These are phyloP conservation scores for Ahaetulla prasina DNA, from an alignment of 2,113 vertebrate species.

Conservation along the genomic window DNA sequence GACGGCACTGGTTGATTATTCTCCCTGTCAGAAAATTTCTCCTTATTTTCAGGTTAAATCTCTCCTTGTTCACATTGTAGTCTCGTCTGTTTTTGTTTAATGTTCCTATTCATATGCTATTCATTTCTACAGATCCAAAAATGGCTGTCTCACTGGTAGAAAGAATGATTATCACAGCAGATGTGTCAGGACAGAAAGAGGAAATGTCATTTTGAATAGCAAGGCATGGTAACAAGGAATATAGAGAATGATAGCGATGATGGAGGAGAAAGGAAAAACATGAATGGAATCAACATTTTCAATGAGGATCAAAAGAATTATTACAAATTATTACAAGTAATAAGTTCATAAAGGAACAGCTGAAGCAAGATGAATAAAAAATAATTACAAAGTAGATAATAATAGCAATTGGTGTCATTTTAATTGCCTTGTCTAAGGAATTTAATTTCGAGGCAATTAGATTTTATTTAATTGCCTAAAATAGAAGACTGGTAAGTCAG, in stretches of 20 bases:
- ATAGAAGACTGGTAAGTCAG: slow-evolving; percentile 35
- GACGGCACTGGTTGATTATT: no score
- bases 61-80: neutral
- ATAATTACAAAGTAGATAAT: slow-evolving; percentile 12
- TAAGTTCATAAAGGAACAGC: slow-evolving; percentile 9
- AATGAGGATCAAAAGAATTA: neutral
- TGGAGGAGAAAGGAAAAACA: neutral
- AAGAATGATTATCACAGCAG: slow-evolving; percentile 7
- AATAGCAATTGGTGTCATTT: slow-evolving; percentile 15
- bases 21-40: no score
- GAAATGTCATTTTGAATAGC: neutral
- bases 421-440: slow-evolving; percentile 18
- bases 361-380: slow-evolving; percentile 41
- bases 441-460: slow-evolving; percentile 34
- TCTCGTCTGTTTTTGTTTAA: neutral
- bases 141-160: neutral
- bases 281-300: neutral
- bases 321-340: slow-evolving; percentile 17
- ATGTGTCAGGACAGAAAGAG: slow-evolving; percentile 19
- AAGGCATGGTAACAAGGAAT: neutral
- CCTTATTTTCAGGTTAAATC: no score
- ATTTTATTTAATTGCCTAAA: slow-evolving; percentile 26
- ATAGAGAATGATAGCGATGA: neutral
- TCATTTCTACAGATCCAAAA: neutral
- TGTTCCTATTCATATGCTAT: neutral